Evolutionary conservation across 2,113 vertebrate species (phyloP), one percentile per base, ranked within the genome.

Genomic region (Rhinolophus sinicus): DNA sequence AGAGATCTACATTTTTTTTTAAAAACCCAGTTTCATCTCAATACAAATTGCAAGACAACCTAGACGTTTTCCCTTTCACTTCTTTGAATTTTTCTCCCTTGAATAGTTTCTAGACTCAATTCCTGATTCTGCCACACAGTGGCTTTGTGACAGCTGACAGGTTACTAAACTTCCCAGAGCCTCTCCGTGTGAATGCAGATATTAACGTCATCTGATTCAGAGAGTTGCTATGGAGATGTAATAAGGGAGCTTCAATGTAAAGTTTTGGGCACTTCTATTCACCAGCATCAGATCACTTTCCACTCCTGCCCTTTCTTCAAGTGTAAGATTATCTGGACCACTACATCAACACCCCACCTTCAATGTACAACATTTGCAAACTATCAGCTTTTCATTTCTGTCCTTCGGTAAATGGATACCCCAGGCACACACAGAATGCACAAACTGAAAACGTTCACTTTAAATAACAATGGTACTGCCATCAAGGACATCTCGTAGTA

Each of bases 311-410:
- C 38, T 77, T 95, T 85, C 50, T 91, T 83, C 64, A 91, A 54
- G 82, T 80, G 6, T 72, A 47, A 75, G 62, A 90, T 58, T 62
- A 92, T 70, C 83, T 83, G 92, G 33, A 21, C 78, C 26, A 33
- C 80, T 90, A 14, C 33, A 69, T 54, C 62, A 94, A 94, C 60
- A 90, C n/a, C 35, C 40, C 47, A 40, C 44, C 58, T 56, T 91
- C 82, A 62, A 9, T 75, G 75, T 40, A 83, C 82, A 92, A 70
- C 60, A 76, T 38, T 47, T 91, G 82, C n/a, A 78, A 93, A 94
- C 44, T 33, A 56, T 6, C 82, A 65, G 72, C 52, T 94, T 95
- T 92, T 69, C 92, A 62, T 72, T 56, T 16, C 16, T 90, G 73
- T 35, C 60, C 64, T 21, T 76, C 60, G 21, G 75, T 62, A 81